Base-by-base conservation (phyloP, 2,888 invertebrate species). In the Osmoderma eremita region DNA sequence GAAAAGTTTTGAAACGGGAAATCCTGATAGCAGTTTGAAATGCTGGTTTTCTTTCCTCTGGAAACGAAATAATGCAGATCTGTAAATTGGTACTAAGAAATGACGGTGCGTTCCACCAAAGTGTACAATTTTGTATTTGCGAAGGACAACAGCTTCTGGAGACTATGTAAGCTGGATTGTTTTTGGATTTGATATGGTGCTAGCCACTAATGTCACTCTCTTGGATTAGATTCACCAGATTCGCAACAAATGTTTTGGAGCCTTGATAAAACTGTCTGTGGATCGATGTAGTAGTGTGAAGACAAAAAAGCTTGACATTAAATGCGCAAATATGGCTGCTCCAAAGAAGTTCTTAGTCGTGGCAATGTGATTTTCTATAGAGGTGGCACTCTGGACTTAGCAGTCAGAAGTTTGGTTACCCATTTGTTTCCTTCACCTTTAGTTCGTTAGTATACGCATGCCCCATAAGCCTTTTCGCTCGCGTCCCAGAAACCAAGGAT, bases 401-500 rank as follows among this genome's bases (percentile, higher is more conserved):
- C 50, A 12, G 13, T 20, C 36, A 66, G 39, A 8, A 65, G 42
- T 15, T 50, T 15, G 30, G 38, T 13, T 24, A 17, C 17, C 17
- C 30, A 20, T 4, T 17, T 39, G 38, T 15, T n/a, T 1, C 18
- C 2, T 10, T 41, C 36, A 22, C 20, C 38, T 12, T 20, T 36
- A 6, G 63, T 18, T 49, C 54, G 18, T 20, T 54, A 17, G 39
- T 67, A 63, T 13, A 67, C 48, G 45, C 70, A 68, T 39, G 74
- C 71, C 5, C 8, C n/a, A n/a, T n/a, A n/a, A n/a, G n/a, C n/a
- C n/a, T n/a, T 18, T 22, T 67, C 67, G 12, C 69, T 69, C 1
- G 71, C 72, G 61, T 76, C 75, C 8, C 67, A 68, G 63, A 76
- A 76, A 2, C 72, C 73, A 58, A 74, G 75, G 6, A 76, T n/a